phyloP scores from a whole-genome alignment of 2,797 vertebrate species.

The Helicolenus hilgendorfi region DNA sequence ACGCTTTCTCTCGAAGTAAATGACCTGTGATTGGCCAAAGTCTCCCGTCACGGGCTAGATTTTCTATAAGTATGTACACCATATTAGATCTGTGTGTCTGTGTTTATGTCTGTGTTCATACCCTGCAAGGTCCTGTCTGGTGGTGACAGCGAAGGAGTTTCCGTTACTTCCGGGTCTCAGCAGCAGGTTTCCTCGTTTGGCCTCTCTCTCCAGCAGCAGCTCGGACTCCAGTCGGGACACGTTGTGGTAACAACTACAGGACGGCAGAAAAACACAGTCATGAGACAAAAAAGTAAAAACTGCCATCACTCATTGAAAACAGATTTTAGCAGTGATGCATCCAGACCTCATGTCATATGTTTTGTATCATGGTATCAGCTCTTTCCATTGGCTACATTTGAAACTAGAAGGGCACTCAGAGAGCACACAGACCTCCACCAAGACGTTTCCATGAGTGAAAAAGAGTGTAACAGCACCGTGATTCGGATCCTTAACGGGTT shows the following conservation, averaged over 20 bases:
- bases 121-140: constrained; percentile 86
- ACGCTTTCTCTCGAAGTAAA: too few species aligned
- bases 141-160: constrained; percentile 86
- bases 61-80: too few species aligned
- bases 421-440: too few species aligned
- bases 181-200: constrained; percentile 89
- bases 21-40: too few species aligned
- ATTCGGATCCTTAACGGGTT: too few species aligned
- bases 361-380: not conserved
- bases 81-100: not conserved
- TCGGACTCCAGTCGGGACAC: constrained; percentile 91
- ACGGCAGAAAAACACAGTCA: not conserved
- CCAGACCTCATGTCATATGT: not conserved
- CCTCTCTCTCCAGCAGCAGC: constrained; percentile 87
- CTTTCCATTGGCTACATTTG: not conserved
- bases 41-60: too few species aligned
- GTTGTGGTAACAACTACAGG: constrained; percentile 88
- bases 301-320: not conserved
- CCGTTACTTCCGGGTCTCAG: constrained; percentile 86
- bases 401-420: not conserved
- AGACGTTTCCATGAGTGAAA: too few species aligned
- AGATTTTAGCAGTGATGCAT: not conserved
- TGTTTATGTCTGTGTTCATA: constrained; percentile 49
- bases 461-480: too few species aligned
- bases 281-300: not conserved